phyloP scores from a whole-genome alignment of 2,888 invertebrate genomes.

The Yponomeuta malinellus region DNA sequence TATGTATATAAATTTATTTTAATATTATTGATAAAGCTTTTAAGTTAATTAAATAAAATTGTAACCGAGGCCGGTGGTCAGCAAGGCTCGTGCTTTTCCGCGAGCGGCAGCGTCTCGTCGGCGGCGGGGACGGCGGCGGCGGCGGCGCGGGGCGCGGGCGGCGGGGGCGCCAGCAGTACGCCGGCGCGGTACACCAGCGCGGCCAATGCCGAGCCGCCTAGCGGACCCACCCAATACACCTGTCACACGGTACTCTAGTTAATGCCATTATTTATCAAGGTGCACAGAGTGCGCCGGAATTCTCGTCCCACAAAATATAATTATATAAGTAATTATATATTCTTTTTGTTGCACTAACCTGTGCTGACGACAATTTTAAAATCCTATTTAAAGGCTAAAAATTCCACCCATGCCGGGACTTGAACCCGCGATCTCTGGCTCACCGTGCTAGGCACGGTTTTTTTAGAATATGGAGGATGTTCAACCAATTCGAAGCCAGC shows the following conservation, averaged over 20 bases:
- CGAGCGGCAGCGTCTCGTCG: slow-evolving; percentile 48
- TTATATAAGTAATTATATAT: too few relatives aligned
- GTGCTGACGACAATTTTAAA: too few relatives aligned
- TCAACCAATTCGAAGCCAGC: too few relatives aligned
- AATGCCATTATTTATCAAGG: background rate
- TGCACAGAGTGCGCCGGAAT: background rate
- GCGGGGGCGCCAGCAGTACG: slow-evolving; percentile 27
- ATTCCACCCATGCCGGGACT: too few relatives aligned
- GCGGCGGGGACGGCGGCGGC: slow-evolving; percentile 61
- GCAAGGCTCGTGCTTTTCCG: slow-evolving; percentile 50
- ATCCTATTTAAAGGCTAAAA: too few relatives aligned
- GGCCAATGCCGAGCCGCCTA: slow-evolving; percentile 48
- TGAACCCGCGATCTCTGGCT: too few relatives aligned
- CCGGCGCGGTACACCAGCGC: slow-evolving; percentile 47
- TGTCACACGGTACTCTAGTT: slow-evolving; percentile 31
- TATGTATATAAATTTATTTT: too few relatives aligned
- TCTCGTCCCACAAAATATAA: background rate
- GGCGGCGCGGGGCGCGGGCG: slow-evolving; percentile 62
- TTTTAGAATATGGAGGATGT: too few relatives aligned
- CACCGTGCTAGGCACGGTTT: too few relatives aligned
- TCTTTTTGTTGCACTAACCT: too few relatives aligned
- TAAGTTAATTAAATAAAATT: background rate
- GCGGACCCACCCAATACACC: slow-evolving; percentile 71
- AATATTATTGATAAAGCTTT: background rate
- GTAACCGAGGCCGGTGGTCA: background rate